Percentiles rank a stretch among this genome's conserved stretches.
phyloP scores from a whole-genome alignment of 2,888 invertebrate species.

The Platypus cylindrus region DNA sequence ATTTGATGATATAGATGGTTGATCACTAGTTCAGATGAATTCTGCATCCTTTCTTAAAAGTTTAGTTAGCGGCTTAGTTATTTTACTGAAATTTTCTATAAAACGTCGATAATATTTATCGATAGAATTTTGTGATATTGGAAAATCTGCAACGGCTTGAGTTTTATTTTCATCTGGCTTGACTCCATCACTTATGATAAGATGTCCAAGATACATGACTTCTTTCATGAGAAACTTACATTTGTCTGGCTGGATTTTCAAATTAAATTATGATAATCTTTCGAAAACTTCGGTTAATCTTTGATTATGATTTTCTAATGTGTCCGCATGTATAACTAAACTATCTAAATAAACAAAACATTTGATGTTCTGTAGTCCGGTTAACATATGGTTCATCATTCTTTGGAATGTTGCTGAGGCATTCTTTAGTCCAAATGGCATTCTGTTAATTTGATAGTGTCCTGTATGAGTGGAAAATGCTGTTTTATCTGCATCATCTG shows the following conservation, averaged over 20 bases:
- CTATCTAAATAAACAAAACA: constrained; percentile 22
- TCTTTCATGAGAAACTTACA: constrained; percentile 26
- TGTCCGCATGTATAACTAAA: constrained; percentile 16
- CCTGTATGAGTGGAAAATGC: constrained; percentile 25
- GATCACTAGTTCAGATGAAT: constrained; percentile 11
- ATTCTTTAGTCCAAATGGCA: too few species aligned
- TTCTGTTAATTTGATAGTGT: too few species aligned
- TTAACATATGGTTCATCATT: constrained; percentile 7
- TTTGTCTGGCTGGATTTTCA: constrained; percentile 7
- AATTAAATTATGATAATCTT: constrained; percentile 9
- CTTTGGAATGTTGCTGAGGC: constrained; percentile 18
- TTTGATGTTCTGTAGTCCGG: constrained; percentile 5
- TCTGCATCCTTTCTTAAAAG: constrained; percentile 10
- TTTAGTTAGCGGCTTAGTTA: too few species aligned
- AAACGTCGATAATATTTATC: too few species aligned
- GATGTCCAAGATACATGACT: constrained; percentile 22
- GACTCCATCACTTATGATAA: too few species aligned
- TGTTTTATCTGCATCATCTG: constrained; percentile 23
- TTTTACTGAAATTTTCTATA: too few species aligned
- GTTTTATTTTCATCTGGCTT: too few species aligned
- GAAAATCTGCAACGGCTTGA: too few species aligned
- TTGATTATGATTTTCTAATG: constrained; percentile 22
- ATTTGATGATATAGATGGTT: too few species aligned
- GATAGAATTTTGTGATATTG: too few species aligned
- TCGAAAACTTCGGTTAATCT: constrained; percentile 24